A percentile compares a stretch with the other conserved stretches of the same genome.
These are phyloP conservation scores for Lota lota DNA, from an alignment of 2,113 vertebrate species.

Conservation along the genomic window DNA sequence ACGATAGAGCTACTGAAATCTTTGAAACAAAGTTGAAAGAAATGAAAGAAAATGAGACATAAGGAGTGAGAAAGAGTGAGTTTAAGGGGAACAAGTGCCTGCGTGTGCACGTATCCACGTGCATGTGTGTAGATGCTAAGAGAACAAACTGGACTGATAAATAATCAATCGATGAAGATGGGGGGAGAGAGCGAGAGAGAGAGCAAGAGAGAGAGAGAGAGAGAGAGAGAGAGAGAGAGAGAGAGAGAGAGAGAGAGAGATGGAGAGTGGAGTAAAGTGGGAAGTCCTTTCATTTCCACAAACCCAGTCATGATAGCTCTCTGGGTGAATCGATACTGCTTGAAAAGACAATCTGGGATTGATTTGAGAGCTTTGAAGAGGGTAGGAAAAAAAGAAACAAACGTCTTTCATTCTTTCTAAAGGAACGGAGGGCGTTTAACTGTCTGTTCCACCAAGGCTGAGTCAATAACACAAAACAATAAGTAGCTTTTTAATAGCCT, in stretches of 20 bases:
- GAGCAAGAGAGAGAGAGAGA: background rate
- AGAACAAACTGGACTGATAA: too few species aligned
- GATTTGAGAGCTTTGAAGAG: slow-evolving; percentile 19
- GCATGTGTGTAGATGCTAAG: too few species aligned
- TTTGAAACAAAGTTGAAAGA: too few species aligned
- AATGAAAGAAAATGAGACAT: too few species aligned
- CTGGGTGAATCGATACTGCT: slow-evolving; percentile 45
- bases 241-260: background rate
- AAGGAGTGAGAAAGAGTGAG: too few species aligned
- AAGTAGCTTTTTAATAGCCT: background rate
- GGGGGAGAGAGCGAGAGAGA: background rate
- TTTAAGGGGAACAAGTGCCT: background rate
- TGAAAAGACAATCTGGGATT: slow-evolving; percentile 42
- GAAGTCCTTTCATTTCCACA: slow-evolving; percentile 43
- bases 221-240: too few species aligned
- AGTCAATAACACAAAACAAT: slow-evolving; percentile 29
- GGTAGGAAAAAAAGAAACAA: slow-evolving; percentile 15
- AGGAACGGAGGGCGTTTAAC: background rate
- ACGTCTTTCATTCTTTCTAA: slow-evolving; percentile 19
- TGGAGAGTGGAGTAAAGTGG: slow-evolving; percentile 11
- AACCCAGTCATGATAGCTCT: slow-evolving; percentile 39
- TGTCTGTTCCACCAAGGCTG: slow-evolving; percentile 17
- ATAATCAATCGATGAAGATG: too few species aligned
- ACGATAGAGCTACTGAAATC: too few species aligned
- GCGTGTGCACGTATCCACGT: background rate